Conservation (phyloP, 1,140 invertebrate genomes). For the Nephotettix cincticeps region DNA sequence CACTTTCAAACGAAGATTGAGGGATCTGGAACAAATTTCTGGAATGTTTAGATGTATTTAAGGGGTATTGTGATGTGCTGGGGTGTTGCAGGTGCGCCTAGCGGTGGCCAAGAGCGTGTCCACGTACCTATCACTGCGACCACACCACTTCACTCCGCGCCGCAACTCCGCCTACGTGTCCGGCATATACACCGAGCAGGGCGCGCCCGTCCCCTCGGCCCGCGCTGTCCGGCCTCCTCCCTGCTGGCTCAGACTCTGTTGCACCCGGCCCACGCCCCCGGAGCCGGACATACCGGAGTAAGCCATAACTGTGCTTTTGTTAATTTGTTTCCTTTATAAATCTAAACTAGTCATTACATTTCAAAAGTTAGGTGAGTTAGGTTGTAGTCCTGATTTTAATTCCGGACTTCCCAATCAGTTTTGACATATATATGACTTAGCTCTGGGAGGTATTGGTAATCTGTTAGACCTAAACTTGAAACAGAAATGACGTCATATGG, state of each 20-base stretch:
- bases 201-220: background rate
- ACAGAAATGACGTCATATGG: too few relatives aligned
- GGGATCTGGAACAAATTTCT: too few relatives aligned
- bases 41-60: too few relatives aligned
- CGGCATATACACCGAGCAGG: constrained; percentile 28
- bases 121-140: constrained; percentile 55
- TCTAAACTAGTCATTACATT: background rate
- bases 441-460: too few relatives aligned
- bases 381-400: background rate
- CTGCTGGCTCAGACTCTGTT: constrained; percentile 23
- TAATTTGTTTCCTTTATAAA: background rate
- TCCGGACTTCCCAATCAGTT: background rate
- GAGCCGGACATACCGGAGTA: constrained; percentile 9
- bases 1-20: too few relatives aligned
- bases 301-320: background rate
- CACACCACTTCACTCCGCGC: constrained; percentile 37
- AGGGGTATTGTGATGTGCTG: too few relatives aligned
- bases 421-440: too few relatives aligned
- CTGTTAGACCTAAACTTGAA: too few relatives aligned
- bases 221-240: constrained; percentile 24
- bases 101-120: constrained; percentile 58
- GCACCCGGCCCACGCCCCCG: constrained; percentile 9
- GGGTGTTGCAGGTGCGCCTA: constrained; percentile 51
- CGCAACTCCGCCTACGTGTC: constrained; percentile 41
- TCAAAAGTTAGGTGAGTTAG: background rate